Percentiles rank a stretch among this genome's conserved stretches.
phyloP scores from a whole-genome alignment of 2,113 vertebrate genomes.

The Urocolius indicus region DNA sequence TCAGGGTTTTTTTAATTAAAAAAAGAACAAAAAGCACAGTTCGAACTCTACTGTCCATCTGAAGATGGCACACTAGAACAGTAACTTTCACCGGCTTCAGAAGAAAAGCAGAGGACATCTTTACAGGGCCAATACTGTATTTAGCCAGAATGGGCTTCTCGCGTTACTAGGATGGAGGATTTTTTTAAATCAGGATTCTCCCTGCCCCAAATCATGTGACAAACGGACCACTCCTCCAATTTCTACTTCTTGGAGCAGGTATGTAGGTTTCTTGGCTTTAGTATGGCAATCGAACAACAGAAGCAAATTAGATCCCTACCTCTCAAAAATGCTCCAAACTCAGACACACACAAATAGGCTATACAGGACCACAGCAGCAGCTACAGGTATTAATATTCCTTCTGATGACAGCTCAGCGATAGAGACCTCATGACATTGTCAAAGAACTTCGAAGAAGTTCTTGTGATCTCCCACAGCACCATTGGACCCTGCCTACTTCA shows the following conservation, averaged over 20 bases:
- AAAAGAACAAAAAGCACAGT: not conserved
- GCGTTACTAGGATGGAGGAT: rapidly evolving
- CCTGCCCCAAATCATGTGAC: rapidly evolving
- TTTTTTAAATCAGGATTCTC: not conserved
- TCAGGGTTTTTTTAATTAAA: not conserved
- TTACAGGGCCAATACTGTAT: not conserved
- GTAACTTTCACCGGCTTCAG: not conserved
- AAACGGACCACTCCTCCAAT: not conserved
- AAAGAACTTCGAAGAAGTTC: not conserved
- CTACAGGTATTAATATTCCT: not conserved
- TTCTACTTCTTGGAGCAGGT: not conserved
- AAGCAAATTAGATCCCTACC: not conserved
- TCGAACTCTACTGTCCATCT: not conserved
- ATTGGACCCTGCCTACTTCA: not conserved
- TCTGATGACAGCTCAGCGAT: not conserved
- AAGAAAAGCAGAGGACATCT: not conserved
- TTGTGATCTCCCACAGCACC: not conserved
- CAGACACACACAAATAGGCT: not conserved
- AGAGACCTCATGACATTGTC: not conserved
- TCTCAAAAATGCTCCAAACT: not conserved
- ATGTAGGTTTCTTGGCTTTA: not conserved
- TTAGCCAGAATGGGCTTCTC: not conserved
- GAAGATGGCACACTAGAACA: not conserved
- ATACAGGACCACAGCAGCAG: not conserved
- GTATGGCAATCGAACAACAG: not conserved